These are phyloP conservation scores for Zeuzera pyrina DNA, from an alignment of 2,888 invertebrate genomes.

Conservation along the genomic window DNA sequence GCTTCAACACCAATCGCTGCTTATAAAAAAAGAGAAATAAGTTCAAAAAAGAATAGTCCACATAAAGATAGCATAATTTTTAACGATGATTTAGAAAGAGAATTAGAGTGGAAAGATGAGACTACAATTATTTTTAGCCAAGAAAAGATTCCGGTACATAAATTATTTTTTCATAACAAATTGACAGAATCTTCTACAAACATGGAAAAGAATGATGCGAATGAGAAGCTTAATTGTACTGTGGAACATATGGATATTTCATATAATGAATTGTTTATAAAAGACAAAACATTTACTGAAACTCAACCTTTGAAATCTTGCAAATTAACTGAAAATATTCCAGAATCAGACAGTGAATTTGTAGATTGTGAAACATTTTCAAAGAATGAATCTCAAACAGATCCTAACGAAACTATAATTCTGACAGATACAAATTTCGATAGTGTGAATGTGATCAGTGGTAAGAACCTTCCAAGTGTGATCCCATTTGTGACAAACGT, in stretches of 20 bases:
- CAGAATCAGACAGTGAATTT: conserved; percentile 58
- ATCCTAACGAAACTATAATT: too few species aligned
- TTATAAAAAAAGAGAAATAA: conserved; percentile 30
- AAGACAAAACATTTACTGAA: conserved; percentile 30
- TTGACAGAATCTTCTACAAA: conserved; percentile 14
- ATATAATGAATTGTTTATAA: conserved; percentile 33
- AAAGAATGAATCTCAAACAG: conserved; percentile 32
- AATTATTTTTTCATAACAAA: conserved; percentile 39
- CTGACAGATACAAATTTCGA: too few species aligned
- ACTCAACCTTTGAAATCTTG: conserved; percentile 11
- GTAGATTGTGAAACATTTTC: conserved; percentile 57
- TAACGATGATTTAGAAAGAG: conserved; percentile 56
- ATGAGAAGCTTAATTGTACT: conserved; percentile 26
- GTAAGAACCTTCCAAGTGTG: too few species aligned
- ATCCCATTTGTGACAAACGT: not conserved
- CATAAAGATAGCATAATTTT: conserved; percentile 54
- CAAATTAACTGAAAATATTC: conserved; percentile 16
- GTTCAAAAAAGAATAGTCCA: conserved; percentile 43
- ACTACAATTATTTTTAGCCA: conserved; percentile 49
- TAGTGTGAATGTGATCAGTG: too few species aligned
- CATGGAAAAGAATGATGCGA: conserved; percentile 9
- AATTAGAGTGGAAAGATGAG: conserved; percentile 60
- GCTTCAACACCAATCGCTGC: conserved; percentile 47
- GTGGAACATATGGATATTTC: conserved; percentile 58
- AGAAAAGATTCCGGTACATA: conserved; percentile 55